phyloP scores from a whole-genome alignment of 2,797 vertebrate genomes.

The Luscinia megarhynchos region DNA sequence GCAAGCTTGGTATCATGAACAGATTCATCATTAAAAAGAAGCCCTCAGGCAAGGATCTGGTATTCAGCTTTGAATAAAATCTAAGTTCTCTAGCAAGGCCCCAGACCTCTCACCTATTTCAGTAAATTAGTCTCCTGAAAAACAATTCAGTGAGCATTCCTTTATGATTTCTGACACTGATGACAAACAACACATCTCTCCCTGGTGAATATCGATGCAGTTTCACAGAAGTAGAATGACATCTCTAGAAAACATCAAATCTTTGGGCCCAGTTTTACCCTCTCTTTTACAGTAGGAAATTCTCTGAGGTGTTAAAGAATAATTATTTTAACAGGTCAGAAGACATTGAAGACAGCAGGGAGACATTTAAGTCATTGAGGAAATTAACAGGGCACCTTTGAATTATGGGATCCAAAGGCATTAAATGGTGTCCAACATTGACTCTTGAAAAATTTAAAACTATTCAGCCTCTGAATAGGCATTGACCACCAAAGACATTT shows the following conservation, averaged over 20 bases:
- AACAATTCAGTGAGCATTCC: neutral
- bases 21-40: neutral
- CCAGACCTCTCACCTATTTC: neutral
- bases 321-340: neutral
- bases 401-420: neutral
- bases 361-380: neutral
- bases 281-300: neutral
- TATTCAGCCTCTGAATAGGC: neutral
- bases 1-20: neutral
- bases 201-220: rapidly evolving
- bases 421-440: neutral
- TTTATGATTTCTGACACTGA: neutral
- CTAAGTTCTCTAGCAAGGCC: neutral
- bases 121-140: neutral
- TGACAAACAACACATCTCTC: neutral
- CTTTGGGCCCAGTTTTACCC: neutral
- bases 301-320: neutral
- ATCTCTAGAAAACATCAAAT: neutral
- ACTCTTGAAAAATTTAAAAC: neutral
- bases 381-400: neutral
- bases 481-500: neutral
- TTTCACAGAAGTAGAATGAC: neutral
- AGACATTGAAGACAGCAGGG: neutral
- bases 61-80: neutral
- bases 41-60: neutral